phyloP scores from a whole-genome alignment of 2,888 invertebrate genomes.

The Callosobruchus maculatus region DNA sequence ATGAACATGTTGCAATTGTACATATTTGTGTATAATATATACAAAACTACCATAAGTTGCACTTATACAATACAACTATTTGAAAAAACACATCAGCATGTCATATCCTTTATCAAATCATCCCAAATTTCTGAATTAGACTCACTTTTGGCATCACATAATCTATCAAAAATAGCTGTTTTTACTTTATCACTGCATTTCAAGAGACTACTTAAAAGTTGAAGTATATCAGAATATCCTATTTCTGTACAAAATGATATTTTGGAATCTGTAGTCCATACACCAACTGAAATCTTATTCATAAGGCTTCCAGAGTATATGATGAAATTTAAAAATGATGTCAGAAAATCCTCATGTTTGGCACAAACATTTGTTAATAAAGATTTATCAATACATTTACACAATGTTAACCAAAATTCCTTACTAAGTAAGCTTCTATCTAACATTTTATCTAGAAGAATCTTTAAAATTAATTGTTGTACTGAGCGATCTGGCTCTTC shows the following conservation, averaged over 20 bases:
- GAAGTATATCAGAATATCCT: conserved; percentile 51
- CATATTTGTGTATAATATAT: no score
- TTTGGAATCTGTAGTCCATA: conserved; percentile 43
- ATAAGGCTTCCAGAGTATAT: conserved; percentile 47
- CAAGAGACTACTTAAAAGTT: conserved; percentile 49
- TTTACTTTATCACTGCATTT: conserved; percentile 44
- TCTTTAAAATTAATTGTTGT: conserved; percentile 35
- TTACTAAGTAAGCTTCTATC: conserved; percentile 39
- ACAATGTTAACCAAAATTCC: conserved; percentile 43
- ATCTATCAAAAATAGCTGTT: conserved; percentile 47
- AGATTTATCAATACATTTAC: conserved; percentile 38
- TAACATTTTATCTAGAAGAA: conserved; percentile 40
- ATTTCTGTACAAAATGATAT: conserved; percentile 48
- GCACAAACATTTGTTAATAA: conserved; percentile 40
- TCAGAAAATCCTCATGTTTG: conserved; percentile 42
- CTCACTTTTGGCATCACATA: conserved; percentile 48
- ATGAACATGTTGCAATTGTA: no score
- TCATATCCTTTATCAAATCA: conserved; percentile 10
- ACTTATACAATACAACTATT: neutral
- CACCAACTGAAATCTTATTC: conserved; percentile 42
- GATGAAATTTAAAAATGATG: conserved; percentile 47
- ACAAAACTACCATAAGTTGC: neutral
- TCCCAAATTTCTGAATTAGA: conserved; percentile 48
- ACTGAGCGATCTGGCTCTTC: conserved; percentile 24
- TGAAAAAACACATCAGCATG: neutral